Evolutionary conservation across 1,140 invertebrate species (phyloP).

Genomic region (Druon quercuslanigerum): DNA sequence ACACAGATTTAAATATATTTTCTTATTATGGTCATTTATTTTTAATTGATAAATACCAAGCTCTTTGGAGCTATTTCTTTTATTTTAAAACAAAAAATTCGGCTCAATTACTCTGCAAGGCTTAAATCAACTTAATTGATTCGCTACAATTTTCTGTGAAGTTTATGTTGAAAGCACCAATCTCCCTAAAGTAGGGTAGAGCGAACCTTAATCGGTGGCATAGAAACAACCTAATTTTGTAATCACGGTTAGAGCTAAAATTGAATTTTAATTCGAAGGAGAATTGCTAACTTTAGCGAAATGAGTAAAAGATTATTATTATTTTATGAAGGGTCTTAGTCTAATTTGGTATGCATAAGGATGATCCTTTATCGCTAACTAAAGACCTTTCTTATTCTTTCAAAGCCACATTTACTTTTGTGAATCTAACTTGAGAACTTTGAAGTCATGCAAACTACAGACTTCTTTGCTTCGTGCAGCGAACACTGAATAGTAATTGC

Average conservation of each 20-base stretch:
- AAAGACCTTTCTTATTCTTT: neutral
- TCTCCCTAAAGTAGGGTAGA: conserved; percentile 1
- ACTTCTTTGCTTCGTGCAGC: neutral
- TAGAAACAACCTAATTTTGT: conserved; percentile 26
- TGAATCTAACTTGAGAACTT: neutral
- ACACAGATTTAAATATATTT: too few species aligned
- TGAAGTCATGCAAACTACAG: neutral
- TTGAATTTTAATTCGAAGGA: conserved; percentile 10
- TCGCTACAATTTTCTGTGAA: conserved; percentile 9
- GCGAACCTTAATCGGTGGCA: conserved; percentile 13
- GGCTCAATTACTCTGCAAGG: neutral
- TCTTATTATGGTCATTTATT: too few species aligned
- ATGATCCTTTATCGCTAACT: conserved; percentile 8
- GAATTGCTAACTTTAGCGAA: conserved; percentile 6
- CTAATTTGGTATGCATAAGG: conserved; percentile 3
- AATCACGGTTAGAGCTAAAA: conserved; percentile 17
- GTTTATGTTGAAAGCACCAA: conserved; percentile 9
- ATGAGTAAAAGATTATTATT: conserved; percentile 20
- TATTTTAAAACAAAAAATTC: too few species aligned
- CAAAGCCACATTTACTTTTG: conserved; percentile 1
- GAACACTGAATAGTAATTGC: too few species aligned
- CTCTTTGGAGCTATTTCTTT: too few species aligned
- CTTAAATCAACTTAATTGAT: neutral
- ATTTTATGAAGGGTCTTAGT: conserved; percentile 10
- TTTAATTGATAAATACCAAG: too few species aligned